These are phyloP conservation scores for Thaumetopoea pityocampa DNA, from an alignment of 1,140 invertebrate species.

Conservation along the genomic window DNA sequence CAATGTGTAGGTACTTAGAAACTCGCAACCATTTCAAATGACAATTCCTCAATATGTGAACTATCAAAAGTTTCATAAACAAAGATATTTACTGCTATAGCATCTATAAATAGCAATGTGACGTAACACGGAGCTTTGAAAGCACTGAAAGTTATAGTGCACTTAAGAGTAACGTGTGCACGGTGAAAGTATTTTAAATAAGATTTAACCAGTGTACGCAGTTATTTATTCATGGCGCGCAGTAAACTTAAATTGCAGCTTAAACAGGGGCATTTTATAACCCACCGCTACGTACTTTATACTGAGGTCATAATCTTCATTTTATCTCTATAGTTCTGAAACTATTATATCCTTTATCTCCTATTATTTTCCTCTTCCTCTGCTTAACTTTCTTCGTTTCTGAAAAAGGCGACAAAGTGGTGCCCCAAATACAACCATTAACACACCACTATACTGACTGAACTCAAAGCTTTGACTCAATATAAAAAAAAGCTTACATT, in stretches of 20 bases:
- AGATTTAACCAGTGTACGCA: slow-evolving; percentile 17
- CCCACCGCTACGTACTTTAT: slow-evolving; percentile 7
- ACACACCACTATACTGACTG: no score
- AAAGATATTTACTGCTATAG: slow-evolving; percentile 5
- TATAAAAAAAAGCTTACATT: no score
- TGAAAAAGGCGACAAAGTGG: no score
- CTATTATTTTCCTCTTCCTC: no score
- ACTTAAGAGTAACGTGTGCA: slow-evolving; percentile 18
- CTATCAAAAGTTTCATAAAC: neutral
- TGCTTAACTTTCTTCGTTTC: no score
- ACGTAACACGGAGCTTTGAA: slow-evolving; percentile 11
- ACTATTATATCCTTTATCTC: no score
- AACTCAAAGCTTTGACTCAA: no score
- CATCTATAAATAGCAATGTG: neutral
- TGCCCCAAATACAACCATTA: no score
- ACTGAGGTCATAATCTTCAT: slow-evolving; percentile 3
- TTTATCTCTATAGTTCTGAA: neutral
- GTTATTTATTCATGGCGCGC: slow-evolving; percentile 20
- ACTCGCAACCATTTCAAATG: no score
- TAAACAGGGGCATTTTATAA: slow-evolving; percentile 18
- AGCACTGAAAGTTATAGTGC: slow-evolving; percentile 17
- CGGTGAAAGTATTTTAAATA: slow-evolving; percentile 17
- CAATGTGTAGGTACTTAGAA: no score
- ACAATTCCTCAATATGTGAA: neutral
- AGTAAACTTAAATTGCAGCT: slow-evolving; percentile 18